Evolutionary conservation across 2,888 invertebrate species (phyloP).

Genomic region (Fissipunctia ypsillon): DNA sequence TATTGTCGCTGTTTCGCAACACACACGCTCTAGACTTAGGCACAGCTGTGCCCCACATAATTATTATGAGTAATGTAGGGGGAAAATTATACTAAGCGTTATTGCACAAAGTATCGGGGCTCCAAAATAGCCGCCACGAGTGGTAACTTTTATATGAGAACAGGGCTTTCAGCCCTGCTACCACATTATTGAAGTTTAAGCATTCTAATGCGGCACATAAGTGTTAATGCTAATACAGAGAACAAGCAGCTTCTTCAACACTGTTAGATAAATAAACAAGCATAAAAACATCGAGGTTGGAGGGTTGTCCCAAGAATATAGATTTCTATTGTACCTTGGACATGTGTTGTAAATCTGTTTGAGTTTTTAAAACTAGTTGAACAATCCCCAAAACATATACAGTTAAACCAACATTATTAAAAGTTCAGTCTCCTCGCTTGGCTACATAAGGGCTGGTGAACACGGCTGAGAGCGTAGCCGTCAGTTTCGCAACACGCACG

Average conservation of each 20-base stretch:
- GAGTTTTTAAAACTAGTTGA: not conserved
- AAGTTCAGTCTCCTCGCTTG: conserved; percentile 2
- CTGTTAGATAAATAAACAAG: not conserved
- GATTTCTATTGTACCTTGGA: not conserved
- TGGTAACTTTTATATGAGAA: not conserved
- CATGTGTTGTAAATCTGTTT: not conserved
- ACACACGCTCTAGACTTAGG: conserved; percentile 47
- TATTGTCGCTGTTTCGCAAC: conserved; percentile 40
- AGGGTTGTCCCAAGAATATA: not conserved
- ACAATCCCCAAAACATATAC: not conserved
- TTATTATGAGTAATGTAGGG: conserved; percentile 32
- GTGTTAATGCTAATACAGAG: no score
- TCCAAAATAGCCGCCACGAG: not conserved
- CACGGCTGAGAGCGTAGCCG: conserved; percentile 7
- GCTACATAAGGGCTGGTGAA: not conserved
- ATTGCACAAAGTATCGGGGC: not conserved
- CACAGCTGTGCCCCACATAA: conserved; percentile 52
- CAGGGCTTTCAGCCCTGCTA: no score
- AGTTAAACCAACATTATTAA: not conserved
- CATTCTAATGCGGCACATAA: no score
- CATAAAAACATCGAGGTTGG: not conserved
- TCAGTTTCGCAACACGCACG: conserved; percentile 35
- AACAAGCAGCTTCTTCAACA: not conserved
- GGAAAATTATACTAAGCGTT: conserved; percentile 17
- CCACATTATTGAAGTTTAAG: not conserved